Evolutionary conservation across 2,888 invertebrate species (phyloP), one percentile per base, ranked within the genome.

Genomic region (Papilio protenor): DNA sequence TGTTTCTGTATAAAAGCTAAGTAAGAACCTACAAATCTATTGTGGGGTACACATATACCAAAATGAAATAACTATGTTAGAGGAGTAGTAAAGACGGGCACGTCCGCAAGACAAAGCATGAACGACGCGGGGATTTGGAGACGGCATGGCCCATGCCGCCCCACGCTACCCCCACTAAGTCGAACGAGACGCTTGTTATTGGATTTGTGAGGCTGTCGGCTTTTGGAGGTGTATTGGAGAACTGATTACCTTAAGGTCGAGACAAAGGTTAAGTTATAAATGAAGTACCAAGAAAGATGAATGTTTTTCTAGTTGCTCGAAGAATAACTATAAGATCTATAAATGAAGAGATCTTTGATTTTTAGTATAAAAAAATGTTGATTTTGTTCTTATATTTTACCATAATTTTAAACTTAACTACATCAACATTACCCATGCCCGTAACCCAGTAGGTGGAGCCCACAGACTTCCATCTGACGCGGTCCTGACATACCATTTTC

Each of bases 41-140:
- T 59, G 61, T 33, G 72, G 33, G 73, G 40, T 66, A 33, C 16
- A 33, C 59, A 70, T 61, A 75, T 52, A 75, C 21, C 64, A 55
- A 75, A 77, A 77, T 71, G 71, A 77, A 71, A 75, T 77, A 77
- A 61, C 77, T 21, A 49, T 64, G 71, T 75, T 77, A 71, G 33
- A 45, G 57, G 52, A 77, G 49, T 78, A 75, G 55, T 52, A 71
- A 78, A 75, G 64, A 45, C 75, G 64, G 27, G 70, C 71, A 78
- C 64, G 78, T 75, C 52, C 64, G 71, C 8, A 55, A 71, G 70
- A 75, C 75, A 78, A 78, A 75, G 71, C 76, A 73, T 40, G 61
- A 61, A 64, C 49, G 71, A 55, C 64, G 64, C 75, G 33, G 45
- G 78, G 75, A 75, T 78, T 78, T 78, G 59, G 40, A 75, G 59